phyloP scores from a whole-genome alignment of 2,888 invertebrate genomes.

The Zeuzera pyrina region DNA sequence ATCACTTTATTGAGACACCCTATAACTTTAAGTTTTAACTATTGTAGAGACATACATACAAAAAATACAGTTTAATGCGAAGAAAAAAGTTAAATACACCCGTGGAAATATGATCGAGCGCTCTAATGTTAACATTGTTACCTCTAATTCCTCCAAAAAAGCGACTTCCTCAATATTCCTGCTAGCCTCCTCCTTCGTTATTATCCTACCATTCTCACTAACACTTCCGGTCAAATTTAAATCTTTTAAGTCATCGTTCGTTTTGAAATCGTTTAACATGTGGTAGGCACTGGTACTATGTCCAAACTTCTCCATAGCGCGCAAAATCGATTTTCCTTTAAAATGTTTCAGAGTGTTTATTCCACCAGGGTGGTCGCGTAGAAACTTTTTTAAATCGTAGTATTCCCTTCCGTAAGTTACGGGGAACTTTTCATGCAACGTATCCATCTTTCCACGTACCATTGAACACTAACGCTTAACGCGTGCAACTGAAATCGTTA shows the following conservation, averaged over 20 bases:
- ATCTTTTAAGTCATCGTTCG: conserved; percentile 58
- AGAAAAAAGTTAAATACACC: too few relatives aligned
- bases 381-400: conserved; percentile 78
- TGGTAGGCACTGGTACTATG: conserved; percentile 79
- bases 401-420: conserved; percentile 54
- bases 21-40: too few relatives aligned
- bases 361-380: conserved; percentile 84
- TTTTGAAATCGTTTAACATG: conserved; percentile 75
- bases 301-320: conserved; percentile 67
- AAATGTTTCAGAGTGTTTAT: conserved; percentile 74
- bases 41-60: too few relatives aligned
- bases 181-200: conserved; percentile 40
- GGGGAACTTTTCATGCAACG: too few relatives aligned
- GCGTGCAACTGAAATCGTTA: too few relatives aligned
- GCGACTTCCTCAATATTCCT: conserved; percentile 40
- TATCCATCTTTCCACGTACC: too few relatives aligned
- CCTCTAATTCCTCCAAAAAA: conserved; percentile 58
- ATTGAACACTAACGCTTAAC: too few relatives aligned
- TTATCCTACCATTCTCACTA: conserved; percentile 52
- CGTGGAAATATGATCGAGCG: too few relatives aligned
- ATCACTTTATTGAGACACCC: too few relatives aligned
- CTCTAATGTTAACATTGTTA: too few relatives aligned
- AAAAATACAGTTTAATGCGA: too few relatives aligned
- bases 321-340: conserved; percentile 65
- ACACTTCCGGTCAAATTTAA: conserved; percentile 44